phyloP scores from a whole-genome alignment of 2,113 vertebrate genomes.

The Axis porcinus region DNA sequence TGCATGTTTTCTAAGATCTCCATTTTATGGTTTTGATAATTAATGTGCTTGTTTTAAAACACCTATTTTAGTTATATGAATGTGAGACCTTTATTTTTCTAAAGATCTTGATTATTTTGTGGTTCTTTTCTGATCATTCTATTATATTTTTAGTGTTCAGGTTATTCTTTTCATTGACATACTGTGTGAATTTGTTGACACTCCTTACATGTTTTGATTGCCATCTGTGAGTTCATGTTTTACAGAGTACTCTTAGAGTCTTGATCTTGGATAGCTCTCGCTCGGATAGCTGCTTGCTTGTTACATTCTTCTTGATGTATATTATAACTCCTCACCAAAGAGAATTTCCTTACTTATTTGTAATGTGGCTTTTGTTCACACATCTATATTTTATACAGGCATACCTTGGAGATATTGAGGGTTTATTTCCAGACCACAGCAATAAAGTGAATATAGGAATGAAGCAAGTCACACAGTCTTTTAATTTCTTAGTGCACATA shows the following conservation, averaged over 20 bases:
- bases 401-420: background rate
- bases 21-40: background rate
- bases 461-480: background rate
- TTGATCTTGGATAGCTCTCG: background rate
- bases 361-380: background rate
- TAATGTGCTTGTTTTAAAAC: background rate
- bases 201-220: background rate
- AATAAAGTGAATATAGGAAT: background rate
- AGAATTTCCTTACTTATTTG: background rate
- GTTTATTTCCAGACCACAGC: background rate
- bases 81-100: background rate
- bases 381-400: background rate
- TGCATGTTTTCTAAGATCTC: background rate
- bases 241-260: background rate
- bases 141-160: background rate
- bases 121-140: background rate
- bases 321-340: background rate
- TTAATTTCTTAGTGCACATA: background rate
- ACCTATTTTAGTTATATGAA: background rate
- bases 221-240: background rate
- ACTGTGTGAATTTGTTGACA: background rate
- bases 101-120: background rate
- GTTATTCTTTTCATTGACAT: background rate
- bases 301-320: background rate
- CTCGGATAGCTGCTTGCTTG: background rate